These are phyloP conservation scores for Epiblema foenella DNA, from an alignment of 2,888 invertebrate species.

Conservation along the genomic window DNA sequence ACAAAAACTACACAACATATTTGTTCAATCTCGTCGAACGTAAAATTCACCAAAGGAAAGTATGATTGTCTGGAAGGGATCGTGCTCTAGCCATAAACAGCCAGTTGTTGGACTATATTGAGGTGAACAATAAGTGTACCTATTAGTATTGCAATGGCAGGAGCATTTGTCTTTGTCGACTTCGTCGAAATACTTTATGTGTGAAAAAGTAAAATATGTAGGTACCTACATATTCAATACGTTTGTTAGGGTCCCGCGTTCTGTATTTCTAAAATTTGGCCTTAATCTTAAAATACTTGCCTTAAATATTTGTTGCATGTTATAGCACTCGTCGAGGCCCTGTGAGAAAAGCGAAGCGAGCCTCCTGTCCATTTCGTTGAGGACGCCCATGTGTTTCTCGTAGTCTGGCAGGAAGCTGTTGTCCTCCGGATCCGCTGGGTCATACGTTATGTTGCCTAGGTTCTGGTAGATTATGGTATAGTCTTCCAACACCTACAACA, in stretches of 20 bases:
- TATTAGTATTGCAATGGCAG: too few species aligned
- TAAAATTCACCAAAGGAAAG: too few species aligned
- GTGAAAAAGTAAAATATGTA: neutral
- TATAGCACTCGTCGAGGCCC: slow-evolving; percentile 91
- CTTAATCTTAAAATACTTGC: slow-evolving; percentile 52
- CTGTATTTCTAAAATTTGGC: too few species aligned
- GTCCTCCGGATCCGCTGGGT: slow-evolving; percentile 90
- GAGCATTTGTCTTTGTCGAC: neutral
- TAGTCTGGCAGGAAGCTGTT: slow-evolving; percentile 87
- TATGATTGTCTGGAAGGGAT: too few species aligned
- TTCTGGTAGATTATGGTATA: slow-evolving; percentile 65
- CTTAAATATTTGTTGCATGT: slow-evolving; percentile 77
- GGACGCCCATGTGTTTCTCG: slow-evolving; percentile 84
- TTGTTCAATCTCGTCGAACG: too few species aligned
- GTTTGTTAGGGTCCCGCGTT: too few species aligned
- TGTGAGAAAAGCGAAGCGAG: slow-evolving; percentile 92
- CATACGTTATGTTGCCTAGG: slow-evolving; percentile 87
- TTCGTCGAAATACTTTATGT: neutral
- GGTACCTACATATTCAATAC: too few species aligned
- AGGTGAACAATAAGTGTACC: too few species aligned
- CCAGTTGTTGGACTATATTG: too few species aligned
- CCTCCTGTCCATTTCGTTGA: slow-evolving; percentile 90
- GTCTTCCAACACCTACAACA: slow-evolving; percentile 69
- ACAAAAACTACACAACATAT: too few species aligned
- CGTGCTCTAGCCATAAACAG: too few species aligned